These are phyloP conservation scores for Sprattus sprattus DNA, from an alignment of 2,113 vertebrate species.

Conservation along the genomic window DNA sequence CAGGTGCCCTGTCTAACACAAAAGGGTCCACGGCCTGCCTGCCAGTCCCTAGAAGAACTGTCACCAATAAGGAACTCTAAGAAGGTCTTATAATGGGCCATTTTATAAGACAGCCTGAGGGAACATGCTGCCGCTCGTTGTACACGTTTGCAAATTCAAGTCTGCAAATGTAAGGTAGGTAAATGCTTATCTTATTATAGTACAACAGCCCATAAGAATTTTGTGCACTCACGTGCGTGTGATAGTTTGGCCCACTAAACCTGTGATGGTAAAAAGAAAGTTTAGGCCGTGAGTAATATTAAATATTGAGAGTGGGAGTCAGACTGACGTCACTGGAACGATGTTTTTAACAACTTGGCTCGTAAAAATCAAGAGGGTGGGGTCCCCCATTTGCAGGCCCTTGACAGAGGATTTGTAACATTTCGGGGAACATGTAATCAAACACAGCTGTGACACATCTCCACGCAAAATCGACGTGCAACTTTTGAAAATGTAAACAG, in stretches of 20 bases:
- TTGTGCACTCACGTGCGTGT: too few species aligned
- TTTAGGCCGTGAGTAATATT: neutral
- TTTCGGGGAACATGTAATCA: neutral
- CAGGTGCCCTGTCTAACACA: neutral
- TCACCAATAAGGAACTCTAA: neutral
- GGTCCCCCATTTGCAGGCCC: neutral
- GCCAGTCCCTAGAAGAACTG: neutral
- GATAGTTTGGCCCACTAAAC: too few species aligned
- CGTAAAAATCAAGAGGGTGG: neutral
- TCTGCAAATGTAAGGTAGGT: neutral
- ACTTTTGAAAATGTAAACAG: neutral
- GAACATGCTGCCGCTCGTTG: neutral
- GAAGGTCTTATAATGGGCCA: neutral
- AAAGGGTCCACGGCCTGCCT: neutral
- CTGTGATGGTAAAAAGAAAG: too few species aligned
- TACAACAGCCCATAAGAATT: too few species aligned
- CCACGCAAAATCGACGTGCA: neutral
- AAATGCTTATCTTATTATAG: too few species aligned
- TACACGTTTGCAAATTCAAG: neutral
- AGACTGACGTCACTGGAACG: neutral
- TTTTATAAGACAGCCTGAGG: neutral
- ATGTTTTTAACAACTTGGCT: slow-evolving; percentile 1
- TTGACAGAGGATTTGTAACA: neutral
- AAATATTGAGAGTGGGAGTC: neutral
- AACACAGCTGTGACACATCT: slow-evolving; percentile 2